A percentile compares a stretch with the other conserved stretches of the same genome.
phyloP scores from a whole-genome alignment of 2,113 vertebrate genomes.

The Corydoras maculifer region DNA sequence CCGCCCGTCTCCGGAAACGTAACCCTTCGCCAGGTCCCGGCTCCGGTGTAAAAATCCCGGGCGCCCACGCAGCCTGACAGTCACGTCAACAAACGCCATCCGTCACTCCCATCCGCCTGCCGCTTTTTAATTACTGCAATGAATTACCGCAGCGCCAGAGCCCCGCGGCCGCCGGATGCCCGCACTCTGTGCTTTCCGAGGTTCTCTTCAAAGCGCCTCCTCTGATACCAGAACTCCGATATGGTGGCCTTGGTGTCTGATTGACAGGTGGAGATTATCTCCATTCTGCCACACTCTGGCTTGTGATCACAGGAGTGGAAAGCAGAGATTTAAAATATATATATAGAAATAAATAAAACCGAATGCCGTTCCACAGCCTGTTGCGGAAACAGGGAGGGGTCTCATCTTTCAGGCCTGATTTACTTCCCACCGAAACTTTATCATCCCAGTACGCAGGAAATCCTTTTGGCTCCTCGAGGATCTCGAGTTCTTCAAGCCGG shows the following conservation, averaged over 20 bases:
- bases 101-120: conserved; percentile 53
- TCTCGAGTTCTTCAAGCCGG: not conserved
- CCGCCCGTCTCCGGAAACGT: conserved; percentile 14
- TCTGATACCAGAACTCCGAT: not conserved
- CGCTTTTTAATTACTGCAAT: conserved; percentile 61
- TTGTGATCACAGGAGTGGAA: not conserved
- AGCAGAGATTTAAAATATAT: conserved; percentile 12
- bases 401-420: conserved; percentile 10
- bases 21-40: conserved; percentile 22
- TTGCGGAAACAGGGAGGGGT: conserved; percentile 6
- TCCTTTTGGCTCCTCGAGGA: not conserved
- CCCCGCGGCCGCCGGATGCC: conserved; percentile 3
- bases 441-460: not conserved
- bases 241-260: conserved; percentile 11
- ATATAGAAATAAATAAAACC: too few species aligned
- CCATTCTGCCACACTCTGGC: not conserved
- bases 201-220: conserved; percentile 2
- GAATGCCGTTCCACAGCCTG: conserved; percentile 14
- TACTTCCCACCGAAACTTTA: not conserved
- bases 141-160: conserved; percentile 50
- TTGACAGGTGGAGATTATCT: conserved; percentile 27
- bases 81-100: conserved; percentile 58
- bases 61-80: conserved; percentile 42
- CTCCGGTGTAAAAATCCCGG: conserved; percentile 39
- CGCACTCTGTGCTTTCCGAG: conserved; percentile 11